Evolutionary conservation across 1,140 invertebrate species (phyloP).

Genomic region (Aporrectodea caliginosa): DNA sequence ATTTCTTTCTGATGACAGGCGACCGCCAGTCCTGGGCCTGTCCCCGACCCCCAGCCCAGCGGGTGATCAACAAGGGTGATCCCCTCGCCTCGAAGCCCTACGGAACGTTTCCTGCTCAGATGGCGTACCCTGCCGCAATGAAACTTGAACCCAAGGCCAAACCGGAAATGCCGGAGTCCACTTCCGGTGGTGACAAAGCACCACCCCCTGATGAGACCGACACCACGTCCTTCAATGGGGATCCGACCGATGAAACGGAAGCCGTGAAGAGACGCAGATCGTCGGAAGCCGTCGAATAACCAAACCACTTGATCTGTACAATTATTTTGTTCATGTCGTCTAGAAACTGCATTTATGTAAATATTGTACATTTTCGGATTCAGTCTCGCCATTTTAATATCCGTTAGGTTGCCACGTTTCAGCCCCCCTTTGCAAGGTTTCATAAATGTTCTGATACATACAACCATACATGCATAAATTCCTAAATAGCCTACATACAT

Average conservation of each 20-base stretch:
- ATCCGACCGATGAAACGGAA: neutral
- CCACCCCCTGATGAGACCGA: neutral
- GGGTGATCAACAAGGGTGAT: conserved; percentile 11
- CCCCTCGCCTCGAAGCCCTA: neutral
- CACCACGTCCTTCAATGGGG: neutral
- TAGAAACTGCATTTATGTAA: too few species aligned
- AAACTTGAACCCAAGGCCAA: neutral
- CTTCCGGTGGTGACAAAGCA: neutral
- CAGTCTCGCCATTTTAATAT: too few species aligned
- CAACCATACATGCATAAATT: too few species aligned
- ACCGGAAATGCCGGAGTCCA: too few species aligned
- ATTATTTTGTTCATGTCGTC: too few species aligned
- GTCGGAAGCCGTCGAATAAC: too few species aligned
- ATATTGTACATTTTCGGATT: too few species aligned
- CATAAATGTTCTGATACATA: too few species aligned
- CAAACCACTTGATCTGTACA: too few species aligned
- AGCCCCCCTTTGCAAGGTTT: too few species aligned
- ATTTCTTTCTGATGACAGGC: neutral
- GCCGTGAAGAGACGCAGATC: neutral
- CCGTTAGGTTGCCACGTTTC: too few species aligned
- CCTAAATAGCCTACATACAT: too few species aligned
- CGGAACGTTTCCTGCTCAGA: conserved; percentile 21
- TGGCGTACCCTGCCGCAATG: neutral
- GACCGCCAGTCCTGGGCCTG: conserved; percentile 16
- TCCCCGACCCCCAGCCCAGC: conserved; percentile 5